phyloP scores from a whole-genome alignment of 2,113 vertebrate genomes.

The Coturnix japonica region DNA sequence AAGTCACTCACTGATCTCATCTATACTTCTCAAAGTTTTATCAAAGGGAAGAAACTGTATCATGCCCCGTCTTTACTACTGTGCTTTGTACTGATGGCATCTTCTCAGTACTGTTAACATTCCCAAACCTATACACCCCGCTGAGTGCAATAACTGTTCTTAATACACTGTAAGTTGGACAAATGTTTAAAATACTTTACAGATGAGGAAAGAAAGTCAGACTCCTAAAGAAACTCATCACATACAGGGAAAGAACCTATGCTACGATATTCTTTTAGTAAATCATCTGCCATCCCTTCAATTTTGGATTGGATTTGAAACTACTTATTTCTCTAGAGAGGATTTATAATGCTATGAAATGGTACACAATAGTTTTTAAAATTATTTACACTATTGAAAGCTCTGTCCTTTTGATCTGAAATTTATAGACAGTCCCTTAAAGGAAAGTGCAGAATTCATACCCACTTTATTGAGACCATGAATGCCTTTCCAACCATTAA shows the following conservation, averaged over 20 bases:
- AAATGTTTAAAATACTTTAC: neutral
- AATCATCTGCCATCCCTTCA: neutral
- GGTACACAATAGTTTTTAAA: neutral
- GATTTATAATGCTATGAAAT: neutral
- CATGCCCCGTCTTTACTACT: neutral
- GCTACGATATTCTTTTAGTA: neutral
- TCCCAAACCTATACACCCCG: neutral
- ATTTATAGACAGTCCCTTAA: neutral
- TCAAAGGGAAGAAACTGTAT: neutral
- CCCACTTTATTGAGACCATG: rapidly evolving
- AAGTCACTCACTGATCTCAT: neutral
- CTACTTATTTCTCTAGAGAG: neutral
- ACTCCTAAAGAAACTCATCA: neutral
- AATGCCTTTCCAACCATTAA: neutral
- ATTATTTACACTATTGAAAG: neutral
- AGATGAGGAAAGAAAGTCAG: neutral
- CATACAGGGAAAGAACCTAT: neutral
- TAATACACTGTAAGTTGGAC: neutral
- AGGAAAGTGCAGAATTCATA: neutral
- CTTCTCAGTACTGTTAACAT: neutral
- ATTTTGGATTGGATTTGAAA: neutral
- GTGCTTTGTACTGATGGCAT: neutral
- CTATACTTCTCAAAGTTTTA: neutral
- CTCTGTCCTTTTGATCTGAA: neutral
- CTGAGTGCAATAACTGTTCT: neutral